These are phyloP conservation scores for Conopomorpha cramerella DNA, from an alignment of 1,140 invertebrate genomes.

Conservation along the genomic window DNA sequence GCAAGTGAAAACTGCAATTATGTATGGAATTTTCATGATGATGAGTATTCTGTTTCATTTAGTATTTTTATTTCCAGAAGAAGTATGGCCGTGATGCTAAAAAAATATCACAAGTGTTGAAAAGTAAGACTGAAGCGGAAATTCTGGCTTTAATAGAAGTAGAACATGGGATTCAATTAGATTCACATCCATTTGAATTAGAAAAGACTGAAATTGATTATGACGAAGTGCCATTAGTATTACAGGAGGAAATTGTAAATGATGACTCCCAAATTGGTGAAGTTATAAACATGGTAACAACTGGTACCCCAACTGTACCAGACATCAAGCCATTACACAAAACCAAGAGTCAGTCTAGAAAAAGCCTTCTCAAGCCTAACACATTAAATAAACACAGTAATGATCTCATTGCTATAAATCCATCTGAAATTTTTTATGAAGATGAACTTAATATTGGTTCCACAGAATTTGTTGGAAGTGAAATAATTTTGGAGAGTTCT, in stretches of 20 bases:
- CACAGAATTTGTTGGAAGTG: conserved; percentile 25
- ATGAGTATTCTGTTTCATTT: conserved; percentile 1
- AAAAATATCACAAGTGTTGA: conserved; percentile 67
- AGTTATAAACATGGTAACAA: conserved; percentile 59
- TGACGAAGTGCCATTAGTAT: conserved; percentile 21
- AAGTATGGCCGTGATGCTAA: conserved; percentile 67
- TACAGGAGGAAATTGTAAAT: conserved; percentile 38
- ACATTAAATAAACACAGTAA: conserved; percentile 6
- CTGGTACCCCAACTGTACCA: conserved; percentile 52
- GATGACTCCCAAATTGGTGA: conserved; percentile 55
- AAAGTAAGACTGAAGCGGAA: conserved; percentile 66
- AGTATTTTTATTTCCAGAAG: conserved; percentile 40
- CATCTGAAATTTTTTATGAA: conserved; percentile 34
- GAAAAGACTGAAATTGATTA: conserved; percentile 19
- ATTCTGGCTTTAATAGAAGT: conserved; percentile 57
- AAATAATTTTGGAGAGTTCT: conserved; percentile 17
- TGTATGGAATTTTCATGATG: conserved; percentile 1
- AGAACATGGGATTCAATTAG: conserved; percentile 43
- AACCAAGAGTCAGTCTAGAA: conserved; percentile 14
- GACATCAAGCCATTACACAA: conserved; percentile 22
- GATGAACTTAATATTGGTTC: conserved; percentile 31
- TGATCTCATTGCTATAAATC: conserved; percentile 13
- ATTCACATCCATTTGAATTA: conserved; percentile 18
- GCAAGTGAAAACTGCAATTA: conserved; percentile 10
- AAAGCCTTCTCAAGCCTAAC: conserved; percentile 13